Evolutionary conservation across 2,888 invertebrate species (phyloP).

Genomic region (Netelia inedita): DNA sequence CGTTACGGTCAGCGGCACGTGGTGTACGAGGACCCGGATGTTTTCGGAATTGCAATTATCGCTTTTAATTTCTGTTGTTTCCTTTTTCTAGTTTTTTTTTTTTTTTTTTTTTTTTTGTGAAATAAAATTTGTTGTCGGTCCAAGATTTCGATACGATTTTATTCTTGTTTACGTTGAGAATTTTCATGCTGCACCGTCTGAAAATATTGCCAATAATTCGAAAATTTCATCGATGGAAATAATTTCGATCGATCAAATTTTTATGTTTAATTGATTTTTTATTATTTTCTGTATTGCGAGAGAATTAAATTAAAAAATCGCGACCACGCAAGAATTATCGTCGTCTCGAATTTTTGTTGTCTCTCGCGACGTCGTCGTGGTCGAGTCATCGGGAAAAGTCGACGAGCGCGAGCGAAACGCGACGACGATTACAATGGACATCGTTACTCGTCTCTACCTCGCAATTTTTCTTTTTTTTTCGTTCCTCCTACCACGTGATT

Average conservation of each 20-base stretch:
- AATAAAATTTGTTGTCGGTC: too few species aligned
- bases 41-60: background rate
- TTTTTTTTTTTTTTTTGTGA: too few species aligned
- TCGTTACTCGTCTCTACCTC: slow-evolving; percentile 26
- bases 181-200: too few species aligned
- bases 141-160: too few species aligned
- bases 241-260: background rate
- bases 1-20: slow-evolving; percentile 10
- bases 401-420: slow-evolving; percentile 1
- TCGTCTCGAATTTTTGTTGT: background rate
- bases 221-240: background rate
- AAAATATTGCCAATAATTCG: too few species aligned
- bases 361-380: background rate
- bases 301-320: background rate
- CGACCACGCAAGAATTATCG: background rate
- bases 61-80: background rate
- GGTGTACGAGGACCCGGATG: slow-evolving; percentile 6
- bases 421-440: background rate
- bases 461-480: slow-evolving; percentile 15
- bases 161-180: too few species aligned
- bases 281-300: background rate
- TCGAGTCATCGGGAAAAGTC: slow-evolving; percentile 13
- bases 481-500: slow-evolving; percentile 28
- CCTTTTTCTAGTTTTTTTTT: background rate
- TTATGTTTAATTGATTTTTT: background rate